phyloP scores from a whole-genome alignment of 1,140 invertebrate genomes.

The Triops longicaudatus region DNA sequence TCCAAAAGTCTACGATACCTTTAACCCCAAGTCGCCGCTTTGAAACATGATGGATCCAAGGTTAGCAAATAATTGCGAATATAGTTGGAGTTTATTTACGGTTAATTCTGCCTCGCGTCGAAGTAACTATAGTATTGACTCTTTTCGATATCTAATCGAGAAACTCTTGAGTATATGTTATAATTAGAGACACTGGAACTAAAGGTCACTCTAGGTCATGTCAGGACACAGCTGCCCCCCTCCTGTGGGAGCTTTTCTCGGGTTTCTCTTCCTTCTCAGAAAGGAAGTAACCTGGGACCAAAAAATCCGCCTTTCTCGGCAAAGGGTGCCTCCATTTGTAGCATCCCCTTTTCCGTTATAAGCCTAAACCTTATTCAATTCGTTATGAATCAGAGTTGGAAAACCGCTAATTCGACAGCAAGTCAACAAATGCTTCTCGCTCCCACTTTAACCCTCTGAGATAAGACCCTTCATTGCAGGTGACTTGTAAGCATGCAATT shows the following conservation, averaged over 20 bases:
- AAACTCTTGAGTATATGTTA: background rate
- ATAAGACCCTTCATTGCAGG: too few relatives aligned
- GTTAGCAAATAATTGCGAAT: too few relatives aligned
- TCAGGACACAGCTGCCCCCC: background rate
- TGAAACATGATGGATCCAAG: too few relatives aligned
- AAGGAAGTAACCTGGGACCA: background rate
- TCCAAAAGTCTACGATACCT: too few relatives aligned
- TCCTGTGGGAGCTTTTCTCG: background rate
- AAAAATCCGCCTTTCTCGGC: slow-evolving; percentile 1
- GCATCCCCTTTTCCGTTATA: background rate
- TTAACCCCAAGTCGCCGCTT: too few relatives aligned
- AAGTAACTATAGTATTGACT: too few relatives aligned
- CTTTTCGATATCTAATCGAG: background rate
- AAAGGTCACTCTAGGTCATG: background rate
- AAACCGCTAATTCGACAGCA: background rate
- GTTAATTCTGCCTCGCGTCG: too few relatives aligned
- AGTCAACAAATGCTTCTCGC: background rate
- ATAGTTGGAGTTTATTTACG: too few relatives aligned
- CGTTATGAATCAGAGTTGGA: background rate
- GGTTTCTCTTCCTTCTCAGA: background rate
- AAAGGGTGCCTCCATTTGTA: background rate
- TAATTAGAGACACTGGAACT: background rate
- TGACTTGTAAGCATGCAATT: background rate
- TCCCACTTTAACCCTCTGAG: too few relatives aligned
- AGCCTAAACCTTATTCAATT: background rate